Evolutionary conservation across 2,888 invertebrate genomes (phyloP).

Genomic region (Spialia ferax): DNA sequence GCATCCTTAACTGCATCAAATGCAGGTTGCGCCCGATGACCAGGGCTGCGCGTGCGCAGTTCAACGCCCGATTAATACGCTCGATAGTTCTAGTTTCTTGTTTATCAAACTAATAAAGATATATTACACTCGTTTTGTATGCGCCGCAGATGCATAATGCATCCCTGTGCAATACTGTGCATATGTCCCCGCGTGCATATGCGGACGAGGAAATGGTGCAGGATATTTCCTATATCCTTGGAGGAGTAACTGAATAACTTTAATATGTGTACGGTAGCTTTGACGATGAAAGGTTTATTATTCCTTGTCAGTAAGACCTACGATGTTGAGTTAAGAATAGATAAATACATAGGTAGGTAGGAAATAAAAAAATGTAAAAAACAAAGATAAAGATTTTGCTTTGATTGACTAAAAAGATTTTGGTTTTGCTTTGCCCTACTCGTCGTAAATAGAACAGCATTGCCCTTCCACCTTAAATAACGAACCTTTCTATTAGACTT

Average conservation of each 20-base stretch:
- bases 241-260: not conserved
- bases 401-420: no score
- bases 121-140: slow-evolving; percentile 58
- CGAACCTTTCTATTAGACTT: no score
- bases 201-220: not conserved
- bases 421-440: no score
- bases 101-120: slow-evolving; percentile 78
- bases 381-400: no score
- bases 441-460: no score
- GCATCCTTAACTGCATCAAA: slow-evolving; percentile 34
- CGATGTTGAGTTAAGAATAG: no score
- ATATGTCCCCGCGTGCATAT: no score
- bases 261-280: not conserved
- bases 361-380: no score
- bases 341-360: no score
- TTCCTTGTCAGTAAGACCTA: no score
- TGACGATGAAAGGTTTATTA: not conserved
- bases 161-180: slow-evolving; percentile 13
- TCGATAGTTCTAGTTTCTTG: slow-evolving; percentile 66
- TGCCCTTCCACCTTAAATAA: no score
- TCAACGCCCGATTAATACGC: slow-evolving; percentile 74
- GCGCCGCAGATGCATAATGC: slow-evolving; percentile 12
- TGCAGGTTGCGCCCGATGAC: slow-evolving; percentile 36
- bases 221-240: not conserved
- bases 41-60: slow-evolving; percentile 48